A percentile compares a stretch with the other conserved stretches of the same genome.
These are phyloP conservation scores for Crypturellus undulatus DNA, from an alignment of 2,113 vertebrate genomes.

Conservation along the genomic window DNA sequence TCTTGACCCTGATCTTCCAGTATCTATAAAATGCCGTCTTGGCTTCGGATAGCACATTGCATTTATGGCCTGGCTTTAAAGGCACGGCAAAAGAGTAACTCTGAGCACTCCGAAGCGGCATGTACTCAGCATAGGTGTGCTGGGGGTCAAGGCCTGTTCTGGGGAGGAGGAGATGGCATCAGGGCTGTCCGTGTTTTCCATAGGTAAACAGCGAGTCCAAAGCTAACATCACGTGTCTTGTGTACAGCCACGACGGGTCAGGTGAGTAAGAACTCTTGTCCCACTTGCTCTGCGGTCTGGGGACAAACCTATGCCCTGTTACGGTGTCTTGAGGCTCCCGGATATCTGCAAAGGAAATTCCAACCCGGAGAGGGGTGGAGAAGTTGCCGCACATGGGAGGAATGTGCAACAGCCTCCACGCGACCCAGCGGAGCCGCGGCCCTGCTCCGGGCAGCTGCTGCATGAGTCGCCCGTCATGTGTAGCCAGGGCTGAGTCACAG, in stretches of 20 bases:
- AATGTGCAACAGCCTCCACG: too few species aligned
- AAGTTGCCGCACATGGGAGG: not conserved
- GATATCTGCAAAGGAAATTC: not conserved
- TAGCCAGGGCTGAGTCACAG: not conserved
- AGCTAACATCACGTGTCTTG: conserved; percentile 96
- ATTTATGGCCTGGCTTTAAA: not conserved
- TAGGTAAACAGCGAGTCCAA: conserved; percentile 93
- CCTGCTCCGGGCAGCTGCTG: not conserved
- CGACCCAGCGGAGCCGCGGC: too few species aligned
- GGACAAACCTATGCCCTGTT: not conserved
- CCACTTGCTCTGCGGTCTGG: not conserved
- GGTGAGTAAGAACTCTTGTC: conserved; percentile 71
- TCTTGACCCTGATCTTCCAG: not conserved
- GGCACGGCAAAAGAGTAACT: too few species aligned
- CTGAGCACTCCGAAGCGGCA: accelerated
- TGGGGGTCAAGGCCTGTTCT: not conserved
- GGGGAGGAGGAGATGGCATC: not conserved
- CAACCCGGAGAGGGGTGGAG: not conserved
- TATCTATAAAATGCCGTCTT: accelerated
- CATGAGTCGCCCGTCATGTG: not conserved
- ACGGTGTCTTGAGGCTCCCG: not conserved
- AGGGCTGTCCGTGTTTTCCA: not conserved
- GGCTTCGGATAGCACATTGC: not conserved
- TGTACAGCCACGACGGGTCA: conserved; percentile 95
- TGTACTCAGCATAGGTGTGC: accelerated